Evolutionary conservation across 30 jellyfish, hydroid and myxozoan species (phyloP).

Genomic region (Cassiopea andromeda): DNA sequence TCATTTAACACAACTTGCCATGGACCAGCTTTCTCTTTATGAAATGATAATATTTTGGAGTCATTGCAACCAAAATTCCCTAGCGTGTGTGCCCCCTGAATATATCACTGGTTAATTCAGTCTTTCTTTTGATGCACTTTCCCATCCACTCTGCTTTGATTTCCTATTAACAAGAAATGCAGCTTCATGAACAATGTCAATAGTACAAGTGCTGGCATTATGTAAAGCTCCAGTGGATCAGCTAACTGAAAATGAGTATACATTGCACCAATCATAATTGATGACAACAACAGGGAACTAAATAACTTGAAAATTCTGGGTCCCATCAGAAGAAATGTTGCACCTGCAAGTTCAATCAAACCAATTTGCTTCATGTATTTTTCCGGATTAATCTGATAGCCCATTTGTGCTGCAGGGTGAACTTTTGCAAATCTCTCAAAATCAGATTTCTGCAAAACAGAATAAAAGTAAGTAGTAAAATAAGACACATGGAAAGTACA

Average conservation of each 20-base stretch:
- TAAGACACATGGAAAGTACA: not conserved
- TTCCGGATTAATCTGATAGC: slow-evolving; percentile 80
- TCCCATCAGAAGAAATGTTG: slow-evolving; percentile 75
- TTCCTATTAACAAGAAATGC: slow-evolving; percentile 66
- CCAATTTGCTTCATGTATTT: slow-evolving; percentile 89
- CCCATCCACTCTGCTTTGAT: not conserved
- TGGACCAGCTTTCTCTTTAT: too few relatives aligned
- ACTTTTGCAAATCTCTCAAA: slow-evolving; percentile 78
- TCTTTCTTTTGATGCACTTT: too few relatives aligned
- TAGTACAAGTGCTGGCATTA: slow-evolving; percentile 58
- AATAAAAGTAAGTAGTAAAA: not conserved
- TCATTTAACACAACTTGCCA: too few relatives aligned
- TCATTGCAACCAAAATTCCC: too few relatives aligned
- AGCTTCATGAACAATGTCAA: slow-evolving; percentile 69
- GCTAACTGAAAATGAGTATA: slow-evolving; percentile 55
- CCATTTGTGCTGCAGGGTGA: slow-evolving; percentile 89
- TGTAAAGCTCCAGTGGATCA: slow-evolving; percentile 35
- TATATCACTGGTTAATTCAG: too few relatives aligned
- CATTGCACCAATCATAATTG: slow-evolving; percentile 92
- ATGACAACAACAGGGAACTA: slow-evolving; percentile 75
- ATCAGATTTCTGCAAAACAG: slow-evolving; percentile 61
- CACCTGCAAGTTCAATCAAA: slow-evolving; percentile 79
- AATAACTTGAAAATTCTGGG: slow-evolving; percentile 71
- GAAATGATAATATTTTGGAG: too few relatives aligned
- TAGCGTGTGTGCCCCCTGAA: too few relatives aligned